These are phyloP conservation scores for Coleophora flavipennella DNA, from an alignment of 2,888 invertebrate species.

Conservation along the genomic window DNA sequence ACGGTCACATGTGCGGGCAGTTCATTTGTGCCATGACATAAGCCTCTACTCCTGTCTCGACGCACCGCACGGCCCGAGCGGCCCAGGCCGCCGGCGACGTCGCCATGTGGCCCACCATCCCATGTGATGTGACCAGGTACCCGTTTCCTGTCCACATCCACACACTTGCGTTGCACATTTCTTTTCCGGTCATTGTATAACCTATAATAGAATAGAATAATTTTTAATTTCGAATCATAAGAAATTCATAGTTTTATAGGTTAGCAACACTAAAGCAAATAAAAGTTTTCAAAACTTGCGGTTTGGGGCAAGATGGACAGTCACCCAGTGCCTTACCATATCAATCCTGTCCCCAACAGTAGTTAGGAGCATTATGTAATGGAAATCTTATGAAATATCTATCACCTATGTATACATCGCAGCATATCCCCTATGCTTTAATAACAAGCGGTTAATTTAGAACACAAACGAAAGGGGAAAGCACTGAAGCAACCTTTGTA, in stretches of 20 bases:
- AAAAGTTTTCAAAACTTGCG: too few relatives aligned
- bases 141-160: conserved; percentile 33
- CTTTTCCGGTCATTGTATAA: conserved; percentile 30
- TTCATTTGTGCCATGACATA: conserved; percentile 32
- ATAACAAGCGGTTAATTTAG: conserved; percentile 26
- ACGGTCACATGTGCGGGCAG: conserved; percentile 42
- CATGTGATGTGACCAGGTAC: conserved; percentile 55
- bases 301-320: too few relatives aligned
- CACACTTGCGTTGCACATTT: conserved; percentile 35
- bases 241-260: too few relatives aligned
- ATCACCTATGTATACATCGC: too few relatives aligned
- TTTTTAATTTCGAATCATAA: too few relatives aligned
- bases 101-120: conserved; percentile 42
- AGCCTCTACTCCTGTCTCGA: too few relatives aligned
- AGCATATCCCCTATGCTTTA: conserved; percentile 8
- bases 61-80: conserved; percentile 34
- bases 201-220: too few relatives aligned
- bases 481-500: conserved; percentile 10
- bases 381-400: conserved; percentile 1
- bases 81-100: conserved; percentile 5
- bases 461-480: conserved; percentile 17
- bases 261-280: too few relatives aligned
- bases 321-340: too few relatives aligned
- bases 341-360: too few relatives aligned
- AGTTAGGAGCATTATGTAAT: too few relatives aligned